These are phyloP conservation scores for Torymus texanus DNA, from an alignment of 2,888 invertebrate species.

Conservation along the genomic window DNA sequence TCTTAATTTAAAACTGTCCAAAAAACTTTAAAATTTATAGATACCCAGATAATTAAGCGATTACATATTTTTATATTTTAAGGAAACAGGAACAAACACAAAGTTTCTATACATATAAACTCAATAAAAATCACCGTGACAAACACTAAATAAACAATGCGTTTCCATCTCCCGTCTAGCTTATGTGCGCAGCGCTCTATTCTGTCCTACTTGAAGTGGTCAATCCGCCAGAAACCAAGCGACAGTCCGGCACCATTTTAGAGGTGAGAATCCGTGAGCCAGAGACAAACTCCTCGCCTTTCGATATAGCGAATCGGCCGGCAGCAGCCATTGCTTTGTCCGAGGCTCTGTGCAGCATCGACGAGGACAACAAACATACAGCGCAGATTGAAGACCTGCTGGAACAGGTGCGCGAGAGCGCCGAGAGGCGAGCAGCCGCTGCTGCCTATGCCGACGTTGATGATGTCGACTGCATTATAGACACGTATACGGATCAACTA, in stretches of 20 bases:
- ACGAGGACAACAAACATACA: slow-evolving; percentile 88
- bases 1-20: too few species aligned
- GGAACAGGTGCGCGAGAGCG: slow-evolving; percentile 66
- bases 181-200: slow-evolving; percentile 79
- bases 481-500: slow-evolving; percentile 71
- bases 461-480: slow-evolving; percentile 64
- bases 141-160: background rate
- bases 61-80: too few species aligned
- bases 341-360: slow-evolving; percentile 87
- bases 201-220: slow-evolving; percentile 75
- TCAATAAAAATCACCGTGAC: background rate
- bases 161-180: slow-evolving; percentile 29
- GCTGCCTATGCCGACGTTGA: slow-evolving; percentile 58
- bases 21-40: too few species aligned
- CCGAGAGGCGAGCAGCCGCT: slow-evolving; percentile 47
- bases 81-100: too few species aligned
- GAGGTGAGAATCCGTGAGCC: slow-evolving; percentile 20
- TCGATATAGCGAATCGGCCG: slow-evolving; percentile 61
- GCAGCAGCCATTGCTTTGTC: slow-evolving; percentile 81
- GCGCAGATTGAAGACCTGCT: slow-evolving; percentile 83
- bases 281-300: slow-evolving; percentile 45
- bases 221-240: slow-evolving; percentile 44
- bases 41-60: too few species aligned
- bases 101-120: too few species aligned
- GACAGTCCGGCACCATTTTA: too few species aligned